Percentiles rank a stretch among this genome's conserved stretches.
Conservation (phyloP, 2,797 vertebrate genomes). For the Paratrypauchen microcephalus region DNA sequence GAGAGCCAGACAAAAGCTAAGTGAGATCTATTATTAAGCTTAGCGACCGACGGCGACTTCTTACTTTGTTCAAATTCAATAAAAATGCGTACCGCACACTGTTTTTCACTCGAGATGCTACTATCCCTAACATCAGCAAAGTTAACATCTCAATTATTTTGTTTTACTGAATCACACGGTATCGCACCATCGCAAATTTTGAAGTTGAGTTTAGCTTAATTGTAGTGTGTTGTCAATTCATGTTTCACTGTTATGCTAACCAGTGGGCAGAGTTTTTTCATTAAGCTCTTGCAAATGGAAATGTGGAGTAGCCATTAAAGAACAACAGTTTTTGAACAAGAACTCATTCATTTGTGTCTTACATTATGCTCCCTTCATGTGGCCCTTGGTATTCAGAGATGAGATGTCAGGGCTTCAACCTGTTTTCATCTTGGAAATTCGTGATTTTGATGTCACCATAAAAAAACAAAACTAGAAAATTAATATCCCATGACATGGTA, state of each 20-base stretch:
- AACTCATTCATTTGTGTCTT: too few relatives aligned
- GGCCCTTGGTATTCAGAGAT: too few relatives aligned
- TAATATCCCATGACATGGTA: too few relatives aligned
- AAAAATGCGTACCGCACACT: slow-evolving; percentile 43
- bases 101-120: slow-evolving; percentile 14
- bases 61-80: slow-evolving; percentile 55
- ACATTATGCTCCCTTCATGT: too few relatives aligned
- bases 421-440: too few relatives aligned
- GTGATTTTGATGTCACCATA: too few relatives aligned
- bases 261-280: not conserved
- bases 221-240: not conserved
- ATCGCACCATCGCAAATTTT: not conserved
- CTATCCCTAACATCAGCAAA: not conserved
- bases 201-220: not conserved
- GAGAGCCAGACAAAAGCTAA: slow-evolving; percentile 60
- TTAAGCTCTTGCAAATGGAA: not conserved
- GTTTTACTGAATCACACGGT: not conserved
- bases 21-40: slow-evolving; percentile 66
- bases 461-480: too few relatives aligned
- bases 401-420: too few relatives aligned
- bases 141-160: not conserved
- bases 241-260: not conserved
- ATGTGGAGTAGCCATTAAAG: not conserved
- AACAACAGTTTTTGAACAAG: too few relatives aligned
- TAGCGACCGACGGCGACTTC: slow-evolving; percentile 28